Conservation (phyloP, 2,113 vertebrate genomes). For the Chloropsis hardwickii region DNA sequence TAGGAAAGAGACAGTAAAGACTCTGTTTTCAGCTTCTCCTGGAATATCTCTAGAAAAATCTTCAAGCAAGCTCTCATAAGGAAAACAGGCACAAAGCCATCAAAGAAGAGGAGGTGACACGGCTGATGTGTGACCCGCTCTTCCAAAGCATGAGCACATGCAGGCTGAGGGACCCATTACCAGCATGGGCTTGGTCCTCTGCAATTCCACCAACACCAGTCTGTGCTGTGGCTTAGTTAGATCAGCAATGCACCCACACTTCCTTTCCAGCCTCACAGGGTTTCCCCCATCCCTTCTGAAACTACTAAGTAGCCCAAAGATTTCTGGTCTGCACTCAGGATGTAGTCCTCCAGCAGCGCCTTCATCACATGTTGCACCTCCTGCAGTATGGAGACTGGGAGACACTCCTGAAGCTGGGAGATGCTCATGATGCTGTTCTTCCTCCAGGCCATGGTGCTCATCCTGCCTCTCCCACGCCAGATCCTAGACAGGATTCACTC, state of each 20-base stretch:
- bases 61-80: neutral
- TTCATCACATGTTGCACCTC: neutral
- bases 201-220: neutral
- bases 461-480: fast-evolving
- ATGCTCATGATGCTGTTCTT: neutral
- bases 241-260: neutral
- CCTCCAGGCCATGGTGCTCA: neutral
- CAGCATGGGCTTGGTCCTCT: neutral
- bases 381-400: neutral
- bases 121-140: neutral
- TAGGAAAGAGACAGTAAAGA: neutral
- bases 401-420: neutral
- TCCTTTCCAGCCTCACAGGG: neutral
- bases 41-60: neutral
- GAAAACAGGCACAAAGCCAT: neutral
- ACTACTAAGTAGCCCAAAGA: neutral
- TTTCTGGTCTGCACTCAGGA: fast-evolving
- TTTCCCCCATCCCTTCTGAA: neutral
- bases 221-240: neutral
- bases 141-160: fast-evolving
- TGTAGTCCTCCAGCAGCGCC: fast-evolving
- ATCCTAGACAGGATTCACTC: neutral
- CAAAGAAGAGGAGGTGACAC: neutral
- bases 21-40: neutral
- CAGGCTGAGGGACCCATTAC: neutral